phyloP scores from a whole-genome alignment of 2,113 vertebrate species.

The Mixornis gularis region DNA sequence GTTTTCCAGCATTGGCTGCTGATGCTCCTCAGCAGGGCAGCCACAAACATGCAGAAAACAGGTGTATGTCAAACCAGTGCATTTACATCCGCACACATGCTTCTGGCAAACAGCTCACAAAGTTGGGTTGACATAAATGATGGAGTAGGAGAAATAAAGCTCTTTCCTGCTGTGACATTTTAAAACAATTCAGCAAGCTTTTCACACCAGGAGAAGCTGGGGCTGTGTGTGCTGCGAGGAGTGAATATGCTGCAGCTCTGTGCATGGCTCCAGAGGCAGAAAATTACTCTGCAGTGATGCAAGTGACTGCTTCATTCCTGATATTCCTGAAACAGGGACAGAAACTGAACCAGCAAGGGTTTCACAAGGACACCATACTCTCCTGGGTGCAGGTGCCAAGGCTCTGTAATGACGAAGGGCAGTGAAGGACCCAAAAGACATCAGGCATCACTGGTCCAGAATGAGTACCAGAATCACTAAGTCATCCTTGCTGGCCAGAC shows the following conservation, averaged over 20 bases:
- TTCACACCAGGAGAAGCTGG: background rate
- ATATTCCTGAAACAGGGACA: background rate
- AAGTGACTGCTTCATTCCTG: background rate
- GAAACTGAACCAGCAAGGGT: background rate
- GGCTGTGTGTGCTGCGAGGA: rapidly evolving
- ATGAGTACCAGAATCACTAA: background rate
- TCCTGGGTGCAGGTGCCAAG: background rate
- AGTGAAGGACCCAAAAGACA: background rate
- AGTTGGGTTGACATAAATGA: background rate
- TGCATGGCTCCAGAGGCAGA: background rate
- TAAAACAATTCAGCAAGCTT: background rate
- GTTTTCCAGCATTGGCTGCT: background rate
- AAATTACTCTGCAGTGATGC: background rate
- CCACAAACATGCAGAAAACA: rapidly evolving
- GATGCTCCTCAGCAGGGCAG: background rate
- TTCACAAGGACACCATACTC: background rate
- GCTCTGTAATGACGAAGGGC: background rate
- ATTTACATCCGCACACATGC: rapidly evolving
- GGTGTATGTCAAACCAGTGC: background rate
- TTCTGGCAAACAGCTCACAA: background rate
- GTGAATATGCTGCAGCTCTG: rapidly evolving
- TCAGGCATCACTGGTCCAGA: background rate
- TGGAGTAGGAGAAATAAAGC: background rate
- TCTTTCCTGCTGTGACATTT: background rate
- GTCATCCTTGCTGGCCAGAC: background rate